Evolutionary conservation across 2,797 vertebrate species (phyloP).

Genomic region (Alauda arvensis): DNA sequence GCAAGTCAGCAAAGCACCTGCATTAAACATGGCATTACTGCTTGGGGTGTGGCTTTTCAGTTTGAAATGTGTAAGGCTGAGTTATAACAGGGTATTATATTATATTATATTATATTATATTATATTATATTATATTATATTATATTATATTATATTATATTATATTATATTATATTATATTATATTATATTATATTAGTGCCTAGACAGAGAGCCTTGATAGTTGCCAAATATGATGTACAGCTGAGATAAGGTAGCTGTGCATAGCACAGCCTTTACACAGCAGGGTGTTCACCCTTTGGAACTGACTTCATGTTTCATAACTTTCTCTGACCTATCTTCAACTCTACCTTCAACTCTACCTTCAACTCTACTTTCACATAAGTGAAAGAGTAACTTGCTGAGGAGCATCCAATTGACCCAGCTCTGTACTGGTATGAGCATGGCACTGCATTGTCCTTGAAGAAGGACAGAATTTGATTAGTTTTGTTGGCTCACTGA

Average conservation of each 20-base stretch:
- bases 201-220: not conserved
- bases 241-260: not conserved
- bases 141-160: too few relatives aligned
- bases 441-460: not conserved
- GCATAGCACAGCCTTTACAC: not conserved
- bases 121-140: not conserved
- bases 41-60: not conserved
- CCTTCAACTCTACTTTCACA: not conserved
- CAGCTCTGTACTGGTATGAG: not conserved
- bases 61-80: not conserved
- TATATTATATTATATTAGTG: not conserved
- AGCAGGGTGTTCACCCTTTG: not conserved
- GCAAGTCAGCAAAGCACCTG: not conserved
- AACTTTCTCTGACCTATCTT: not conserved
- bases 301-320: not conserved
- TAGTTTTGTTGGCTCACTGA: not conserved
- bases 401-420: not conserved
- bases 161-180: too few relatives aligned
- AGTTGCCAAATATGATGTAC: not conserved
- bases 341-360: not conserved
- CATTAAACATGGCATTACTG: not conserved
- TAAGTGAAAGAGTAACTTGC: conserved; percentile 21
- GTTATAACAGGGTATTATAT: not conserved
- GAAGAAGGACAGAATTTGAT: not conserved
- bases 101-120: too few relatives aligned